Base-by-base conservation (phyloP, 2,113 vertebrate species). In the Cichladusa arquata region DNA sequence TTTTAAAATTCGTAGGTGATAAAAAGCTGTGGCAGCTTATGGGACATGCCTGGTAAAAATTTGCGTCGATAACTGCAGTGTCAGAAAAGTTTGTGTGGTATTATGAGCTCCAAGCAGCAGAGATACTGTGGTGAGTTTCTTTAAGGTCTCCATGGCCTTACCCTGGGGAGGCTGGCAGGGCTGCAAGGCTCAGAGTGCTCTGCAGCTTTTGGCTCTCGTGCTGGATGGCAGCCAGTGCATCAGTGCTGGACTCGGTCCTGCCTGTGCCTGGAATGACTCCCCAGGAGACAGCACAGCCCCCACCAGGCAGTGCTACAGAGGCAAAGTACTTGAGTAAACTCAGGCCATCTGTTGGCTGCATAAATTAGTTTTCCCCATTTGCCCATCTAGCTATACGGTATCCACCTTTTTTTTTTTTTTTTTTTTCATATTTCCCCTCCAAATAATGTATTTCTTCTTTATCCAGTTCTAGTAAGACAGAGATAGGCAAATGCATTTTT, bases 311-410 rank as follows among this genome's bases (percentile, higher is more conserved):
- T 34, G n/a, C 60, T 97, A 82, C 50, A 88, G 86, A 92, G 84
- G 96, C 92, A 67, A 92, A 79, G 91, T 69, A 51, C 95, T 96
- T 96, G 94, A 93, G 97, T 97, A 92, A 98, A 97, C 94, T 92
- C 86, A 81, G 17, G 85, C 97, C 98, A 98, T 98, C 97, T 98
- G 97, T 94, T 97, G 86, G 56, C 51, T 82, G 67, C 93, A 93
- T 91, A 81, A 95, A 95, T 96, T 97, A 93, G 84, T 96, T 97
- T 96, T 83, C 57, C 72, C 36, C 5, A 22, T 89, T 92, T 91
- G 62, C 71, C 71, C 79, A 86, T 92, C 51, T 76, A 87, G 80
- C 74, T 88, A 88, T 81, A 84, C 92, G 65, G 12, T n/a, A 56
- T 47, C 33, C 10, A 24, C 16, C 7, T 26, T 17, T 61, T 47